Evolutionary conservation across 1,140 invertebrate genomes (phyloP), one percentile per base, ranked within the genome.

Genomic region (Dinothrombium tinctorium): DNA sequence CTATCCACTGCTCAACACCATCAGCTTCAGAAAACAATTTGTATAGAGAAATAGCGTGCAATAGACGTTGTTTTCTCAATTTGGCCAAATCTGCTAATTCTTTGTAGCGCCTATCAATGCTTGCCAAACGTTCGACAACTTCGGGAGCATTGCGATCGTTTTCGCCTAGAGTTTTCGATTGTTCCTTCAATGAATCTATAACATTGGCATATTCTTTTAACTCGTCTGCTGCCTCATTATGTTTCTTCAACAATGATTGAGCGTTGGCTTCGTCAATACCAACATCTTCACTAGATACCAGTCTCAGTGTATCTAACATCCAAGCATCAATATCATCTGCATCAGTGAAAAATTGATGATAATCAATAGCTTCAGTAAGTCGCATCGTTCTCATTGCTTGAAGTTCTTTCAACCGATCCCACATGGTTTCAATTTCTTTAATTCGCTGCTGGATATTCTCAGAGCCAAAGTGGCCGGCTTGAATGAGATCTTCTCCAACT

Each of bases 241-340:
- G 92, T 59, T 98, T 98, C 65, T 95, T 96, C 44, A 98, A 63
- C 31, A 99, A 61, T 12, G 86, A 90, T 58, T 96, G 86, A 0
- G 94, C 90, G 56, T 94, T 94, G 4, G 84, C 82, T 59, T 99
- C 92, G 56, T 99, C 92, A 35, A 86, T 72, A 6, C 94, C 94
- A 14, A 95, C 90, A 63, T 98, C 92, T 57, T 98, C 90, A 41
- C 83, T 92, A 1, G 86, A 92, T 0, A 98, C 89, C 43, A 98
- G 65, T 43, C 87, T 70, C 25, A 94, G 61, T 7, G 84, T 92
- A 57, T 99, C 92, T 47, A 95, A 57, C 82, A 98, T 92, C 84
- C 89, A 96, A 50, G 86, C 84, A 54, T 98, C 92, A 33, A 96
- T 78, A 59, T 98, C 92, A 60, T 95, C 92, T 20, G 90, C 90